Evolutionary conservation across 2,797 vertebrate genomes (phyloP).

Genomic region (Ispidina picta): DNA sequence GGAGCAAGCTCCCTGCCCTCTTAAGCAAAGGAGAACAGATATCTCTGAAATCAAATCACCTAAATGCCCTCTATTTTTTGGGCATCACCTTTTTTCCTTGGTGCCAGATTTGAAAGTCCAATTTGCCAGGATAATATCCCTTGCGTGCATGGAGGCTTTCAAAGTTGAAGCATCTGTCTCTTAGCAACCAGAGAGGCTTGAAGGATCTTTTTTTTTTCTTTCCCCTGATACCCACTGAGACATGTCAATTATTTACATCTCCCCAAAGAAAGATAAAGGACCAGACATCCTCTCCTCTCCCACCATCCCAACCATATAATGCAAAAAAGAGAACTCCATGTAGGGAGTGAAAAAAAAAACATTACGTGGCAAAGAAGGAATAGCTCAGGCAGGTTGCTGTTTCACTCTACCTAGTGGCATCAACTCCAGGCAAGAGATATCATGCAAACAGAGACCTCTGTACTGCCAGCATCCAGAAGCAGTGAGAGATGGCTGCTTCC

Average conservation of each 20-base stretch:
- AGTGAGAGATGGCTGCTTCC: neutral
- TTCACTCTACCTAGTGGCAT: neutral
- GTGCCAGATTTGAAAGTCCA: constrained; percentile 75
- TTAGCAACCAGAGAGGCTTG: constrained; percentile 70
- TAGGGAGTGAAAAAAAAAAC: neutral
- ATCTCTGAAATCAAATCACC: constrained; percentile 40
- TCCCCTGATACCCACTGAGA: neutral
- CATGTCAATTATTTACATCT: constrained; percentile 6
- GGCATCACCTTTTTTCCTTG: constrained; percentile 67
- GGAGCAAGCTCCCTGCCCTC: neutral
- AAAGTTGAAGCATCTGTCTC: constrained; percentile 71
- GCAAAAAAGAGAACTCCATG: neutral
- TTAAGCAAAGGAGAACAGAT: neutral
- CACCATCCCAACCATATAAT: neutral
- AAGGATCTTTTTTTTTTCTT: constrained; percentile 10
- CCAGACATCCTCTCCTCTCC: neutral
- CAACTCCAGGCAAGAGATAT: neutral
- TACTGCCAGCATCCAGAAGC: neutral
- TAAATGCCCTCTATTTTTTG: constrained; percentile 41
- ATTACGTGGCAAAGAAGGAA: neutral
- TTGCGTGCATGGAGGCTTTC: constrained; percentile 65
- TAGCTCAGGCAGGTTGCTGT: neutral
- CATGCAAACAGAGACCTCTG: neutral
- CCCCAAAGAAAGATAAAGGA: constrained; percentile 8
- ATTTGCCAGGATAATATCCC: constrained; percentile 73